Conservation (phyloP, 2,888 invertebrate species). For the Lasioglossum calceatum region DNA sequence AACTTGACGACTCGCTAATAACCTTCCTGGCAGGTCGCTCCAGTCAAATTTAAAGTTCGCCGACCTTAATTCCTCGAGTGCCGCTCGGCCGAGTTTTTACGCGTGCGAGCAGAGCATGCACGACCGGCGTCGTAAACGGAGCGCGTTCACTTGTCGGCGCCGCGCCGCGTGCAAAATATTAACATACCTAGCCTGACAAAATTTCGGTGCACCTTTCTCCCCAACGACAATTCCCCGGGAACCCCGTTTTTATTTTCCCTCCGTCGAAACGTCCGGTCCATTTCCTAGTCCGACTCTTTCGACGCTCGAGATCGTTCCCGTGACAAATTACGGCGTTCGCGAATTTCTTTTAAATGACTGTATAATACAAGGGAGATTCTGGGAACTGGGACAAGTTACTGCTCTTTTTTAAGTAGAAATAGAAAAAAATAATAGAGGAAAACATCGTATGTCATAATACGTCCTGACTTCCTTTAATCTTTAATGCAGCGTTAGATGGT, state of each 20-base stretch:
- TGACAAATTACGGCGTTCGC: neutral
- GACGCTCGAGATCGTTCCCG: neutral
- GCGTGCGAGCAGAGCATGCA: constrained; percentile 31
- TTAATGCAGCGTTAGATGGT: too few species aligned
- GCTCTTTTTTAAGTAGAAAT: too few species aligned
- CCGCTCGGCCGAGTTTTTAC: constrained; percentile 18
- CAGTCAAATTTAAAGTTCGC: constrained; percentile 69
- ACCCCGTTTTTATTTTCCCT: neutral
- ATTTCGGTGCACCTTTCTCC: neutral
- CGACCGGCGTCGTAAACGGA: constrained; percentile 15
- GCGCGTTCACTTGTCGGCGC: constrained; percentile 7
- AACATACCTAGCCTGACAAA: neutral
- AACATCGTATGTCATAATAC: too few species aligned
- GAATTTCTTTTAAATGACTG: too few species aligned
- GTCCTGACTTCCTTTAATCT: too few species aligned
- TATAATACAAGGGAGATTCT: too few species aligned
- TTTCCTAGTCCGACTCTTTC: neutral
- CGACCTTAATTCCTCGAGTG: constrained; percentile 53
- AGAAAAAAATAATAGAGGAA: too few species aligned
- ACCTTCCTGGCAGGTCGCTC: constrained; percentile 60
- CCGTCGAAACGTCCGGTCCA: neutral
- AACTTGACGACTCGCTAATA: constrained; percentile 75
- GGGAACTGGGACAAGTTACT: too few species aligned
- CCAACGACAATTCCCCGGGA: neutral
- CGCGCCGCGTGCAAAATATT: neutral